Evolutionary conservation across 2,797 vertebrate species (phyloP).

Genomic region (Xiphorhynchus erythropygius): DNA sequence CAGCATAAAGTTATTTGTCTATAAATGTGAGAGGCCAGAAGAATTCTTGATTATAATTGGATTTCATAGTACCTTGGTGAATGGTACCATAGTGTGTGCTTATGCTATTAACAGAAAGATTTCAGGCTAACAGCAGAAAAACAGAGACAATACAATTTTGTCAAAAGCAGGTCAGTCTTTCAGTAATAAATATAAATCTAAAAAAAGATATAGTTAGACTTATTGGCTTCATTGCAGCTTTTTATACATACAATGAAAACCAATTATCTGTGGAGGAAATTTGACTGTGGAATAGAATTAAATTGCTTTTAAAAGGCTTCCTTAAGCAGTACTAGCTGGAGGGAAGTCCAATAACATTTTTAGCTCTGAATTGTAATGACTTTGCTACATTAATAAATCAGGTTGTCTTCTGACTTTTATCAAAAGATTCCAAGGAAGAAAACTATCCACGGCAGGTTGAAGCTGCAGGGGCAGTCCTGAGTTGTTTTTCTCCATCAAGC

Average conservation of each 20-base stretch:
- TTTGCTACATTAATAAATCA: constrained; percentile 72
- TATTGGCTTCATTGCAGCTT: constrained; percentile 57
- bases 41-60: neutral
- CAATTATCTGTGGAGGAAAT: constrained; percentile 79
- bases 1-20: constrained; percentile 2
- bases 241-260: constrained; percentile 71
- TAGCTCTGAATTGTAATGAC: constrained; percentile 69
- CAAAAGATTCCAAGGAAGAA: constrained; percentile 64
- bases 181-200: constrained; percentile 26
- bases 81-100: neutral
- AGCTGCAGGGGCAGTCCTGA: constrained; percentile 16
- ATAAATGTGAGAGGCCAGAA: neutral
- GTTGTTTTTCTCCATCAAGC: neutral
- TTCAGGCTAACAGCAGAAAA: neutral
- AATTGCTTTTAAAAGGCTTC: constrained; percentile 77
- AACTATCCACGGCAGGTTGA: constrained; percentile 32
- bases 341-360: constrained; percentile 70
- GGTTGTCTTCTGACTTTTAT: constrained; percentile 68
- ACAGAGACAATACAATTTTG: neutral
- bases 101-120: neutral
- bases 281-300: constrained; percentile 74
- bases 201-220: constrained; percentile 40
- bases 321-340: constrained; percentile 70
- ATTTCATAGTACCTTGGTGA: neutral
- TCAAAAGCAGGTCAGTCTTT: neutral